phyloP scores from a whole-genome alignment of 1,140 invertebrate species.

The Megalonaias nervosa region DNA sequence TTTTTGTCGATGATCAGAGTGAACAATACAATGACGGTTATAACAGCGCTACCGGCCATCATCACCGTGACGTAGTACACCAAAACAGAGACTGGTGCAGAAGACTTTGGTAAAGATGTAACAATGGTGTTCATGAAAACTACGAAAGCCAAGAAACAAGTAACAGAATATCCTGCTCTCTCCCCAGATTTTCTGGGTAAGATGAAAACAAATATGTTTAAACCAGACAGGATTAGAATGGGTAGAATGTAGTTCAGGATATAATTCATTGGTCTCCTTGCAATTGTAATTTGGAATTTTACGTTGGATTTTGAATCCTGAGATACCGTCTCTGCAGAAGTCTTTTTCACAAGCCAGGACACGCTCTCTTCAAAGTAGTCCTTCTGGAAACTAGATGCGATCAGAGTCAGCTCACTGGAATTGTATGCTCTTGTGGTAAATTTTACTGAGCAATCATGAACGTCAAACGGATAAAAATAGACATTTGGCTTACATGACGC shows the following conservation, averaged over 20 bases:
- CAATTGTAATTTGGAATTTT: slow-evolving; percentile 21
- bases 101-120: slow-evolving; percentile 5
- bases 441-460: too few species aligned
- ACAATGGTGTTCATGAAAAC: slow-evolving; percentile 15
- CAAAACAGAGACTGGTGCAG: slow-evolving; percentile 3
- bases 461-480: too few species aligned
- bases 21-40: slow-evolving; percentile 2
- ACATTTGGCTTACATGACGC: too few species aligned
- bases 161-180: slow-evolving; percentile 12
- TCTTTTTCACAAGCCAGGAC: too few species aligned
- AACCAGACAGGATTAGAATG: neutral
- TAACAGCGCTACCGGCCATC: slow-evolving; percentile 11
- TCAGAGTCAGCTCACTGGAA: too few species aligned
- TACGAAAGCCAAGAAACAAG: slow-evolving; percentile 14
- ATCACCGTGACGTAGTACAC: slow-evolving; percentile 4
- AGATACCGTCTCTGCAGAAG: too few species aligned
- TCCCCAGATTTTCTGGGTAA: slow-evolving; percentile 15
- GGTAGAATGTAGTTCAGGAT: slow-evolving; percentile 22
- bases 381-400: too few species aligned
- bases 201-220: slow-evolving; percentile 18
- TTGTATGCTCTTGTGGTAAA: too few species aligned
- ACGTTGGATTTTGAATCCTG: neutral
- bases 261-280: slow-evolving; percentile 14
- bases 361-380: too few species aligned
- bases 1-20: too few species aligned